Conservation (phyloP, 2,113 vertebrate species). For the Rhinichthys klamathensis region DNA sequence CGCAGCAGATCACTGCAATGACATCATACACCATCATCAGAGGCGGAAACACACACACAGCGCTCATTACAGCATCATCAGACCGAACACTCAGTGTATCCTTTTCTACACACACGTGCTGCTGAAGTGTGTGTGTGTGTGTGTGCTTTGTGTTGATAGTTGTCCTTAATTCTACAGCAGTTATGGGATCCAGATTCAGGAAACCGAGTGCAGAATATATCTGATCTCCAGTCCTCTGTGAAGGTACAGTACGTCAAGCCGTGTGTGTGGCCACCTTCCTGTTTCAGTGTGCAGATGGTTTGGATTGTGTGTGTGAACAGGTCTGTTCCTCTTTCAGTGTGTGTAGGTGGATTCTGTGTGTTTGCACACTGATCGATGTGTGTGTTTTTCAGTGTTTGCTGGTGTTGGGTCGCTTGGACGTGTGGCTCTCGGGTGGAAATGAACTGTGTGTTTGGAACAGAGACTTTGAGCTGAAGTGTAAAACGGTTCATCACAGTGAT, state of each 20-base stretch:
- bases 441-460: conserved; percentile 91
- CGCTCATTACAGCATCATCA: conserved; percentile 89
- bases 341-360: conserved; percentile 60
- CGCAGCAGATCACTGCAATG: conserved; percentile 92
- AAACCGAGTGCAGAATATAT: conserved; percentile 82
- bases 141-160: background rate
- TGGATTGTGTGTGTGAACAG: conserved; percentile 74
- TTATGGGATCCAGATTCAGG: conserved; percentile 89
- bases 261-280: background rate
- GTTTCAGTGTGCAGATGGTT: conserved; percentile 23
- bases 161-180: conserved; percentile 65
- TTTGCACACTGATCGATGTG: background rate
- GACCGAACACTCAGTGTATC: conserved; percentile 94
- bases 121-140: background rate
- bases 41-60: conserved; percentile 65
- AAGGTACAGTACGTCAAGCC: conserved; percentile 80
- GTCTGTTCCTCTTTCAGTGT: conserved; percentile 76
- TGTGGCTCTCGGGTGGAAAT: conserved; percentile 90
- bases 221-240: conserved; percentile 90
- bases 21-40: conserved; percentile 71
- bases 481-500: conserved; percentile 84
- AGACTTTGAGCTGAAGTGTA: conserved; percentile 88
- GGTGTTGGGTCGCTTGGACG: conserved; percentile 83
- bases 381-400: conserved; percentile 83
- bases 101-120: conserved; percentile 58